Percentiles rank a stretch among this genome's conserved stretches.
These are phyloP conservation scores for Pteropus rufus DNA, from an alignment of 2,797 vertebrate genomes.

Conservation along the genomic window DNA sequence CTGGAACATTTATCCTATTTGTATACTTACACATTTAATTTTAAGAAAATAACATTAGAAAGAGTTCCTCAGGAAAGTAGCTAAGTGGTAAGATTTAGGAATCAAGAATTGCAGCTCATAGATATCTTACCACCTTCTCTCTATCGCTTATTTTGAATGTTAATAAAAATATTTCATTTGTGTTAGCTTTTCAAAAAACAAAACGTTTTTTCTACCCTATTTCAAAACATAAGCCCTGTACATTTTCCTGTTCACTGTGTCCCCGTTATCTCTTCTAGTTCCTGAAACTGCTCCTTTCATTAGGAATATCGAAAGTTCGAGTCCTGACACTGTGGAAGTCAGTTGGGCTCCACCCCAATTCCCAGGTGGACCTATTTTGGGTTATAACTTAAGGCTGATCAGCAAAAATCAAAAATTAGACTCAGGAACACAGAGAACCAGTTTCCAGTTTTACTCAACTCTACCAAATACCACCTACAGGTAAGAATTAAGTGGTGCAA, in stretches of 20 bases:
- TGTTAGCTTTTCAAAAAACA: background rate
- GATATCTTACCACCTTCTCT: background rate
- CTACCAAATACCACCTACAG: constrained; percentile 84
- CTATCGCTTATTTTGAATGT: background rate
- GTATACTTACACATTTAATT: background rate
- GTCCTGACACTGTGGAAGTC: constrained; percentile 83
- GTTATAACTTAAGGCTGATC: constrained; percentile 83
- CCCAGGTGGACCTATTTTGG: constrained; percentile 83
- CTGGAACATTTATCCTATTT: background rate
- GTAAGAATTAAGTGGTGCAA: constrained; percentile 65
- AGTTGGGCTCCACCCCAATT: constrained; percentile 84
- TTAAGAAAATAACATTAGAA: constrained; percentile 12
- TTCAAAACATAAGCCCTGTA: background rate
- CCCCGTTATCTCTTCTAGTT: constrained; percentile 74
- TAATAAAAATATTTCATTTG: background rate
- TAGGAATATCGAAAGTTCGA: constrained; percentile 79
- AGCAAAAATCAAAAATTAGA: constrained; percentile 73
- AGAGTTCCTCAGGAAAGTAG: background rate
- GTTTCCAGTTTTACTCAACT: constrained; percentile 85
- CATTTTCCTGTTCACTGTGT: background rate
- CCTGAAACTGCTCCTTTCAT: constrained; percentile 81
- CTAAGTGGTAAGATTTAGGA: background rate
- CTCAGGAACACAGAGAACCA: constrained; percentile 77
- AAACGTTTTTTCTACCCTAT: background rate
- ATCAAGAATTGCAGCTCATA: background rate